Evolutionary conservation across 2,888 invertebrate genomes (phyloP), one percentile per base, ranked within the genome.

Genomic region (Cephus spinipes): DNA sequence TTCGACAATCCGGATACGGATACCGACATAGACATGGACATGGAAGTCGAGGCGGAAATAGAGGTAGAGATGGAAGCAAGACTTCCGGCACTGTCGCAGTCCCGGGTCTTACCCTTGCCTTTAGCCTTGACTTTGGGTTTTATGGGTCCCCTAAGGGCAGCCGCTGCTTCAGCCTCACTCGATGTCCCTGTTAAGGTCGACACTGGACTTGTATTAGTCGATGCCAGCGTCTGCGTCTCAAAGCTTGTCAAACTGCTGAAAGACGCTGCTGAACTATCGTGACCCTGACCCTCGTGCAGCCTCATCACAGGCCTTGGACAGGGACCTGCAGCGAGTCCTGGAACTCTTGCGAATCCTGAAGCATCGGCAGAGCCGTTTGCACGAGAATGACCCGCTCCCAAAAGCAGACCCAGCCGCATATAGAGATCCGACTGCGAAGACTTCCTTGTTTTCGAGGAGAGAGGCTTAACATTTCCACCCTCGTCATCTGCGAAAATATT

Each of bases 111-210:
- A 3, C 88, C 86, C 74, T 87, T 87, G 36, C 81, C 85, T 73
- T 90, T 91, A 0, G 85, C 85, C 76, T 91, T 91, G 31, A 82
- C 80, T 83, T 85, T 11, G 86, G 80, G 34, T 84, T 74, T 77
- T 30, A 80, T 76, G 74, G 86, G 81, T 84, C 88, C 75, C 79
- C 85, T 77, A 23, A 82, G 92, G 77, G 93, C 93, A 81, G 94
- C 93, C 83, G 94, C 94, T 79, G 94, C 94, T 86, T 97, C 97
- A 0, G 91, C 90, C 68, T 91, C 91, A 82, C 91, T 91, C 30
- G 97, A 96, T 0, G 97, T 97, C 3, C 96, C 97, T 4, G 97
- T 97, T 71, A 97, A 92, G 0, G 97, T 97, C 36, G 97, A 97
- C n/a, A 97, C 95, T 77, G 97, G 97, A 90, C 97, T 97, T 68